Base-by-base conservation (phyloP, 2,113 vertebrate genomes). In the Tauraco erythrolophus region DNA sequence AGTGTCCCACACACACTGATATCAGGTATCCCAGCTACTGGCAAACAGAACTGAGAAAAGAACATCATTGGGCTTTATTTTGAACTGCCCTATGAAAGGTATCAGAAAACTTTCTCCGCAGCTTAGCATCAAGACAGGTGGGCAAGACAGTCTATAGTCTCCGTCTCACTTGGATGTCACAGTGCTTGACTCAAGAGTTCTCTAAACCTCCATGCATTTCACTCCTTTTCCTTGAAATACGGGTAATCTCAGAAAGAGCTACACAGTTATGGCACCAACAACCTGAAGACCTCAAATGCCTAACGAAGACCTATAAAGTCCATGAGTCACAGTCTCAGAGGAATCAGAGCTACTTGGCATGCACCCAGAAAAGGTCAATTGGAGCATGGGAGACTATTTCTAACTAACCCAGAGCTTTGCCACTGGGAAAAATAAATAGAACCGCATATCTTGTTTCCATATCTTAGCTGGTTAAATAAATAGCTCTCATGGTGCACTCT, bases 361-460 rank as follows among this genome's bases (percentile, higher is more conserved):
- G 0, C 5, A 58, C 89, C 94, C 91, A 95, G 86, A 82, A 31
- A 81, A 94, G 95, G 91, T 95, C 96, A 96, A 37, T 56, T 71
- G 57, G 77, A 97, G 89, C 89, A 95, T 62, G 57, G 76, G 80
- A 96, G 92, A 97, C 94, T 94, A 88, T 96, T 94, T 97, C 91
- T 96, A 95, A 97, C 95, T 97, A 98, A 71, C 70, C 88, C 74
- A 95, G 83, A 68, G 93, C 92, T 94, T 96, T 94, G 58, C 76
- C 85, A 89, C 54, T 56, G 62, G 74, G 50, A 96, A 96, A 97
- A 98, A 97, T 96, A 98, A 98, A 97, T 97, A 97, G 97, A 92
- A 96, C 81, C 80, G 62, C 84, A 94, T 50, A 97, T 98, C 97
- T 94, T 96, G 84, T 97, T 98, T 97, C 97, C 72, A 92, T 60